phyloP scores from a whole-genome alignment of 2,113 vertebrate species.

The Electrona antarctica region DNA sequence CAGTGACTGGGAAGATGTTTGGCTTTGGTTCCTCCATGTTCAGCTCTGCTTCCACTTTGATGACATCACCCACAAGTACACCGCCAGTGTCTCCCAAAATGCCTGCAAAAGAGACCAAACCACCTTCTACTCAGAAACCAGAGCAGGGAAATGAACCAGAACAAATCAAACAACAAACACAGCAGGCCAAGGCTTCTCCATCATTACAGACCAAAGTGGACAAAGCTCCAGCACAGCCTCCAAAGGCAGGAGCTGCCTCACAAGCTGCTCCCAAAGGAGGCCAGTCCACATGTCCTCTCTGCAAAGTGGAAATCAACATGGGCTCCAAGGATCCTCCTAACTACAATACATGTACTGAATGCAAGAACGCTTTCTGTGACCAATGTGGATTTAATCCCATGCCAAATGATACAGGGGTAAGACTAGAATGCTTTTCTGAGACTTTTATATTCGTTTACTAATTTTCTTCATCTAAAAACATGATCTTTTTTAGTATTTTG shows the following conservation, averaged over 20 bases:
- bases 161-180: slow-evolving; percentile 44
- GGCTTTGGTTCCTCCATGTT: slow-evolving; percentile 75
- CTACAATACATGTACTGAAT: slow-evolving; percentile 84
- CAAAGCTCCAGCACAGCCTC: neutral
- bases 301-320: slow-evolving; percentile 82
- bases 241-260: slow-evolving; percentile 41
- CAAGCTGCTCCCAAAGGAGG: slow-evolving; percentile 33
- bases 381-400: slow-evolving; percentile 90
- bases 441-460: too few species aligned
- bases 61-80: slow-evolving; percentile 69
- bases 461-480: too few species aligned
- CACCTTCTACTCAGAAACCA: slow-evolving; percentile 24
- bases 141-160: slow-evolving; percentile 1
- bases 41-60: slow-evolving; percentile 78
- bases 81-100: slow-evolving; percentile 70
- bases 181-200: slow-evolving; percentile 30
- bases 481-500: neutral
- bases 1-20: slow-evolving; percentile 79
- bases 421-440: neutral
- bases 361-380: slow-evolving; percentile 85
- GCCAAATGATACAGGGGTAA: slow-evolving; percentile 86
- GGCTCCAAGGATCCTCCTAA: slow-evolving; percentile 81
- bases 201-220: slow-evolving; percentile 34
- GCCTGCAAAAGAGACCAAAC: slow-evolving; percentile 41
- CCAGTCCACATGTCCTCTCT: slow-evolving; percentile 79